Conservation (phyloP, 1,140 invertebrate genomes). For the Andrena cerasifolii region DNA sequence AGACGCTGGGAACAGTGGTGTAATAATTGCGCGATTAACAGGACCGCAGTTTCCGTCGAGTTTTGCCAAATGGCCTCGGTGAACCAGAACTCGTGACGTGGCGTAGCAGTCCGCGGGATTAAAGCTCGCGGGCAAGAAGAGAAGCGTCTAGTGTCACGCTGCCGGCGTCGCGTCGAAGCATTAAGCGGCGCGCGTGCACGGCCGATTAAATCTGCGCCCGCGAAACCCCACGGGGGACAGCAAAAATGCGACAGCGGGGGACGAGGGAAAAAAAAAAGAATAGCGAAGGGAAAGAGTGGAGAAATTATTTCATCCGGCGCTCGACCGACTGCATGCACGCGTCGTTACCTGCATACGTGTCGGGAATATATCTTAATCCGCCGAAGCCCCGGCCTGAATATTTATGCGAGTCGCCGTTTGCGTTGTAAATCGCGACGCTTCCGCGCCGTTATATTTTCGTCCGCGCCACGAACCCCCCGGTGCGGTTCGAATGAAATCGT, state of each 20-base stretch:
- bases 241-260: too few species aligned
- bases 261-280: not conserved
- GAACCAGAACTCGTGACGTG: conserved; percentile 14
- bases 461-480: not conserved
- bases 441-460: conserved; percentile 20
- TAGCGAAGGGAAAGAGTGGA: too few species aligned
- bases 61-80: conserved; percentile 24
- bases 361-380: conserved; percentile 53
- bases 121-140: conserved; percentile 5
- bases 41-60: conserved; percentile 1
- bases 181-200: conserved; percentile 4
- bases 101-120: conserved; percentile 11
- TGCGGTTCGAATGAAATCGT: conserved; percentile 18
- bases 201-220: conserved; percentile 18
- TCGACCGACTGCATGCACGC: conserved; percentile 36
- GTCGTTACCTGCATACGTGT: conserved; percentile 51
- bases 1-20: not conserved
- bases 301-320: conserved; percentile 21
- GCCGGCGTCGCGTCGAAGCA: not conserved
- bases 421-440: conserved; percentile 33
- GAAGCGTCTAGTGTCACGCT: conserved; percentile 1
- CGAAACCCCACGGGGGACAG: too few species aligned
- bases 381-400: conserved; percentile 38
- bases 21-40: conserved; percentile 49
- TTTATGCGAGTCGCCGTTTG: conserved; percentile 36